A percentile compares a stretch with the other conserved stretches of the same genome.
These are phyloP conservation scores for Hoplostethus mediterraneus DNA, from an alignment of 2,797 vertebrate species.

Conservation along the genomic window DNA sequence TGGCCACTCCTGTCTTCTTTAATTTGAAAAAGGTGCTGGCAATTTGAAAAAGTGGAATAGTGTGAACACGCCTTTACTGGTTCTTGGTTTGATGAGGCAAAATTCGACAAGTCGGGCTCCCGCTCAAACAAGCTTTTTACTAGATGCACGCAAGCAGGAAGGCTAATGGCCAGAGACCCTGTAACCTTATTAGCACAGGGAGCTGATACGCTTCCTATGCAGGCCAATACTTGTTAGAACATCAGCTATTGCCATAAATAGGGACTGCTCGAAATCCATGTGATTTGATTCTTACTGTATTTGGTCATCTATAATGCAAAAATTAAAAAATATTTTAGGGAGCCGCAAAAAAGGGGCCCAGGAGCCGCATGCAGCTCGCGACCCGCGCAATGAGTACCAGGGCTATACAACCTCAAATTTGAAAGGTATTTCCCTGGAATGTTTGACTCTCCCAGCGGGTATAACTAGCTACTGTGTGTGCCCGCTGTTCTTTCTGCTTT, in stretches of 20 bases:
- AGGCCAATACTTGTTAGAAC: constrained; percentile 18
- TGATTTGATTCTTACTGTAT: constrained; percentile 77
- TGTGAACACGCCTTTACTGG: constrained; percentile 59
- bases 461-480: constrained; percentile 68
- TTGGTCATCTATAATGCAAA: constrained; percentile 81
- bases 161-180: constrained; percentile 37
- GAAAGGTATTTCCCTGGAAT: constrained; percentile 81
- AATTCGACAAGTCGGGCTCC: constrained; percentile 37
- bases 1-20: too few species aligned
- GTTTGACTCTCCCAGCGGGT: constrained; percentile 76
- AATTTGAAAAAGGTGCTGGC: neutral
- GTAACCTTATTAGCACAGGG: constrained; percentile 16
- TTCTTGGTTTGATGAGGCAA: constrained; percentile 28
- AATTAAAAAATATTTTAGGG: constrained; percentile 85
- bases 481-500: constrained; percentile 73
- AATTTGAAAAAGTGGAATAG: constrained; percentile 16
- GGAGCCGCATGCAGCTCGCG: constrained; percentile 84
- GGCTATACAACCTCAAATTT: constrained; percentile 83
- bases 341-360: constrained; percentile 86
- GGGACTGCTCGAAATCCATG: constrained; percentile 68
- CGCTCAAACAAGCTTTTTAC: constrained; percentile 27
- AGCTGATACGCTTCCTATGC: constrained; percentile 34
- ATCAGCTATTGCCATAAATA: constrained; percentile 57
- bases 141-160: neutral
- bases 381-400: constrained; percentile 82